phyloP scores from a whole-genome alignment of 2,888 invertebrate genomes.

The Rugalucina vietnamica region DNA sequence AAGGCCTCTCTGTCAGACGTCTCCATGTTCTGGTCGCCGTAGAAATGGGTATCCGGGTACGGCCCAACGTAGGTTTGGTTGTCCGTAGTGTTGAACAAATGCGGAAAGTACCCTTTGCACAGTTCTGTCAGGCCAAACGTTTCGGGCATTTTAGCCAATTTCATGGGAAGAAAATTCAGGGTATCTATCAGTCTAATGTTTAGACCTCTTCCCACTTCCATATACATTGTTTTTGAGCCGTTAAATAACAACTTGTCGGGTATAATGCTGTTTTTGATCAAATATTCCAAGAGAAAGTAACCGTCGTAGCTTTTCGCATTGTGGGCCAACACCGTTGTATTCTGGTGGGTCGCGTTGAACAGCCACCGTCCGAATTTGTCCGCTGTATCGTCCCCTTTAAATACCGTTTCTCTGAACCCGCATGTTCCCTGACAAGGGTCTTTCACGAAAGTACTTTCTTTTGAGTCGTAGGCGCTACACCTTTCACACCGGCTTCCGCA shows the following conservation, averaged over 20 bases:
- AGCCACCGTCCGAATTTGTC: background rate
- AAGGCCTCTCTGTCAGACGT: constrained; percentile 31
- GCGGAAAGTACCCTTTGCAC: background rate
- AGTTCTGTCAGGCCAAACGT: background rate
- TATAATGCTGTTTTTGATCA: background rate
- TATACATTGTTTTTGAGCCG: background rate
- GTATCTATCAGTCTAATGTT: background rate
- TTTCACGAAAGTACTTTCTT: background rate
- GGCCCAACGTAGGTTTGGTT: background rate
- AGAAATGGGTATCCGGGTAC: background rate
- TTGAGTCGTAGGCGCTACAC: background rate
- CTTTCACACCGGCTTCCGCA: background rate
- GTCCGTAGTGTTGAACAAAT: background rate
- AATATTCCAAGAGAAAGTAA: background rate
- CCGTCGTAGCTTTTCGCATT: background rate
- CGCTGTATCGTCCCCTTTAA: constrained; percentile 18
- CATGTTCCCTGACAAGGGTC: constrained; percentile 37
- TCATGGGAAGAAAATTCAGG: background rate
- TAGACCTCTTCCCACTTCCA: background rate
- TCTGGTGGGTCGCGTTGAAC: background rate
- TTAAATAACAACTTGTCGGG: background rate
- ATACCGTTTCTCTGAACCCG: constrained; percentile 38
- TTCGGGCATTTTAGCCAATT: background rate
- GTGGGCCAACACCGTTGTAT: background rate
- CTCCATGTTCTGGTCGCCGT: background rate